Percentiles rank a stretch among this genome's conserved stretches.
phyloP scores from a whole-genome alignment of 2,888 invertebrate genomes.

The Drosophila neonasuta region DNA sequence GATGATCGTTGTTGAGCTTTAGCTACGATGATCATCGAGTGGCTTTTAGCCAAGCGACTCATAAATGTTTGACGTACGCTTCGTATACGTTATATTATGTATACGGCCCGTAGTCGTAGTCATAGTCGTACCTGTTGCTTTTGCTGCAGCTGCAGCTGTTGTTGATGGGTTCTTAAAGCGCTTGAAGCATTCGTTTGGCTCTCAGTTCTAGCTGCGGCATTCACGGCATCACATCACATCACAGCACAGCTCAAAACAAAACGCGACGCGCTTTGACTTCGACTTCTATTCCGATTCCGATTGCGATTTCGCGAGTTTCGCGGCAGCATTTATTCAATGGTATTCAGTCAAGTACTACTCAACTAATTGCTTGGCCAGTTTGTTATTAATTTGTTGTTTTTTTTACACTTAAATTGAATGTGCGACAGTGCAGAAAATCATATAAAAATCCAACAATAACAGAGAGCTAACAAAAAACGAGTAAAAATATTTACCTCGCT shows the following conservation, averaged over 20 bases:
- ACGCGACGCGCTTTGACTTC: conserved; percentile 28
- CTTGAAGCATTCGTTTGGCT: conserved; percentile 46
- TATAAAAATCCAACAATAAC: background rate
- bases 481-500: conserved; percentile 11
- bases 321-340: conserved; percentile 9
- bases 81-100: background rate
- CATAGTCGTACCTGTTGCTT: background rate
- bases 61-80: conserved; percentile 10
- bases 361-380: conserved; percentile 14
- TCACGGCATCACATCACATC: conserved; percentile 58
- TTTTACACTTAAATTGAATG: conserved; percentile 28
- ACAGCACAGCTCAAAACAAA: background rate
- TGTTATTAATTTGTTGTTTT: conserved; percentile 11
- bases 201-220: conserved; percentile 73
- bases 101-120: background rate
- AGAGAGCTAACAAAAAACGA: background rate
- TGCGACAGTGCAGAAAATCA: conserved; percentile 39
- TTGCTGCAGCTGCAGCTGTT: conserved; percentile 11
- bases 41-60: background rate
- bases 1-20: conserved; percentile 9
- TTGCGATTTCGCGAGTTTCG: background rate
- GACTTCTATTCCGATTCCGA: background rate
- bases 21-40: no score
- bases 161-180: conserved; percentile 71
- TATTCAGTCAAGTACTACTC: conserved; percentile 4